Conservation (phyloP, 2,888 invertebrate species). For the Pelosia muscerda region DNA sequence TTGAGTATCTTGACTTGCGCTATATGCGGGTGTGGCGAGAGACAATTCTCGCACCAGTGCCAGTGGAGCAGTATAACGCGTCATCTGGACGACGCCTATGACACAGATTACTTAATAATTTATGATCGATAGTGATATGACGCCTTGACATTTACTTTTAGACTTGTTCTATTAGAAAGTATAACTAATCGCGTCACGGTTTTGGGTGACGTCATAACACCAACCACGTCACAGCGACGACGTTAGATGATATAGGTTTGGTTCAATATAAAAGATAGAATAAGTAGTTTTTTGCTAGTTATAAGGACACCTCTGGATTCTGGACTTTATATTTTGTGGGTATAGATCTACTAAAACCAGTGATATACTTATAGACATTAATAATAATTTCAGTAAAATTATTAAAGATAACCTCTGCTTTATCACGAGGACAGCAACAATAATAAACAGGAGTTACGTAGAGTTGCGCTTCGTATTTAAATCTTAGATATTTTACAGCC, state of each 20-base stretch:
- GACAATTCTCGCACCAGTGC: constrained; percentile 1
- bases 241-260: background rate
- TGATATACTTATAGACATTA: constrained; percentile 20
- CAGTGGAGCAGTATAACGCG: background rate
- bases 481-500: background rate
- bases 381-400: constrained; percentile 43
- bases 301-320: background rate
- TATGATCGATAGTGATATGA: background rate
- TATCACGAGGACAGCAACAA: constrained; percentile 34
- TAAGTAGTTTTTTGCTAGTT: too few relatives aligned
- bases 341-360: constrained; percentile 12
- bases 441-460: constrained; percentile 32
- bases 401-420: constrained; percentile 44
- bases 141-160: background rate
- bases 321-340: background rate
- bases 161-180: background rate
- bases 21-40: background rate
- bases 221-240: too few relatives aligned
- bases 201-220: background rate
- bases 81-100: background rate
- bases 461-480: constrained; percentile 22
- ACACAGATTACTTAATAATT: background rate
- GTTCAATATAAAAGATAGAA: too few relatives aligned
- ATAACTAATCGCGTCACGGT: background rate
- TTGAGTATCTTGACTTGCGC: background rate